Base-by-base conservation (phyloP, 2,888 invertebrate genomes). In the Meloe dianella region DNA sequence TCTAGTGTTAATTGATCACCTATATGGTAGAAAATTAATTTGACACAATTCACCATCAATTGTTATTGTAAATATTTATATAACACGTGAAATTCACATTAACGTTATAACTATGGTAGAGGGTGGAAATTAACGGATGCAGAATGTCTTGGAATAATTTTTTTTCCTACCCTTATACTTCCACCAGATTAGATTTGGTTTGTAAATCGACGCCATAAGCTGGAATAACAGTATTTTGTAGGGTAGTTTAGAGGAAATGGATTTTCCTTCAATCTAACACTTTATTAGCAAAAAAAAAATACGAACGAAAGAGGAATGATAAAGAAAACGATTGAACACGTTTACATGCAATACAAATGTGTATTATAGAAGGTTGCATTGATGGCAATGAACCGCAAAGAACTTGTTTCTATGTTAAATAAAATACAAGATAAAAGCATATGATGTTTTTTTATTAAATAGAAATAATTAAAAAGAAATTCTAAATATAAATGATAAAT, bases 341-440 rank as follows among this genome's bases (percentile, higher is more conserved):
- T 54, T 22, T 54, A 54, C 24, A 20, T 47, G 47, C 12, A 47
- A 47, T 51, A 51, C 22, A 22, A 51, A 51, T 22, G 22, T 51
- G 3, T 20, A 41, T 3, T 17, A 17, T 41, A 47, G 47, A 54
- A 54, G 54, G 54, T 54, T 41, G 54, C 5, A 54, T 24, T 54
- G 24, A 54, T 54, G 54, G 24, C 54, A 54, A 54, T 54, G 54
- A 54, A 54, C 54, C 54, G 24, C 17, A 47, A n/a, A n/a, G 20
- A 24, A 54, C 54, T 54, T 24, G 54, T 54, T 54, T 54, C 54
- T 54, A 54, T 54, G 14, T 54, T 54, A 54, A 54, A 54, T 24
- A 24, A 54, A 22, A 54, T 14, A 54, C n/a, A n/a, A n/a, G n/a
- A n/a, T n/a, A n/a, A n/a, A n/a, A 24, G 22, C 7, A 24, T 47